Base-by-base conservation (phyloP, 2,113 vertebrate species). In the Lamprologus callipterus region DNA sequence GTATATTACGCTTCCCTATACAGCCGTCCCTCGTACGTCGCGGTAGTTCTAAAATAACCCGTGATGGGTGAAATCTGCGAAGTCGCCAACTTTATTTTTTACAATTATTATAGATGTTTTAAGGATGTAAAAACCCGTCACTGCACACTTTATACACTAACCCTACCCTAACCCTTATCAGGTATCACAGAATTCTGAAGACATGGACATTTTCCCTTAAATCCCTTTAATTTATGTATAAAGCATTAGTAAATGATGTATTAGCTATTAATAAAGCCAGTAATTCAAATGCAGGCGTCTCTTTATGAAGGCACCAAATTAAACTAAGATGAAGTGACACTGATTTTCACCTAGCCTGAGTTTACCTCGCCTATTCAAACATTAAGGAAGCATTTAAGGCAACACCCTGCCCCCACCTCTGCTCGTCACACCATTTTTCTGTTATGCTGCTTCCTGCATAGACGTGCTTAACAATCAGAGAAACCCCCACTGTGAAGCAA, bases 11-110 rank as follows among this genome's bases (percentile, higher is more conserved):
- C 2, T 0, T 6, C 51, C 54, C 4, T 57, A 8, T 26, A 0
- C 11, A 26, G 54, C 4, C 0, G 0, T 14, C 23, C 54, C 55
- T 57, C 0, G 7, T 28, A 0, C 0, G 0, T 5, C 23, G 12
- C 0, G 1, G 54, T 57, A 57, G 23, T 14, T 57, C 4, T 57
- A 28, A 57, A 57, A 26, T 57, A 57, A 28, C 12, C 54, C 0
- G 4, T 28, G 55, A 57, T 57, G 0, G 54, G 54, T 57, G 54
- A 57, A 57, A 16, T 28, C 54, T 57, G 54, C 23, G 1, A 28
- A 8, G 23, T 57, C 0, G 12, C 23, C 54, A 57, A 16, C 54
- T 8, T 57, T 16, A 14, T 28, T 57, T 26, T 57, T 5, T 5
- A 28, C 1, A 57, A 28, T 57, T 57, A 5, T 57, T 57, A 5